These are phyloP conservation scores for Drosophila bocki DNA, from an alignment of 1,140 invertebrate genomes.

Conservation along the genomic window DNA sequence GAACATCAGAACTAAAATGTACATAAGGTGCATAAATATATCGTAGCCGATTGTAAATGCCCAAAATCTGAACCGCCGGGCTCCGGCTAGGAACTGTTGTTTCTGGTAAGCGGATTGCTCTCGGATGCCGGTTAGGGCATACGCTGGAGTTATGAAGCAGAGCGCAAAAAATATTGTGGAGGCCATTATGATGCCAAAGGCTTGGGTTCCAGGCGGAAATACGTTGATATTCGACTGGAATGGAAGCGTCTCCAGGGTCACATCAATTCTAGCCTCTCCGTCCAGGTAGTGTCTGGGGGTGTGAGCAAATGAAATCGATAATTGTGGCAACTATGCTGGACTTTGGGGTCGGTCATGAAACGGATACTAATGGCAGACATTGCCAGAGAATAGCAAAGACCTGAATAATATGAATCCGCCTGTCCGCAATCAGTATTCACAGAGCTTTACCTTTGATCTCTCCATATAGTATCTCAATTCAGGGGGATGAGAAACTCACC, in stretches of 20 bases:
- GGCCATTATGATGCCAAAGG: slow-evolving; percentile 39
- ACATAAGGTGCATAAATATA: fast-evolving
- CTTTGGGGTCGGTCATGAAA: not conserved
- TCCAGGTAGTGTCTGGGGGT: slow-evolving; percentile 32
- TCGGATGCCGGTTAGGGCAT: slow-evolving; percentile 12
- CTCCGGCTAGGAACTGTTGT: slow-evolving; percentile 55
- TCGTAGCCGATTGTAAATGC: not conserved
- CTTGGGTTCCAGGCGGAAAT: slow-evolving; percentile 19
- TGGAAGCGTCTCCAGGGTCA: slow-evolving; percentile 36
- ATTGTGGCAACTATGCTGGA: not conserved
- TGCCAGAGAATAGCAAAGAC: not conserved
- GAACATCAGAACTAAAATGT: not conserved
- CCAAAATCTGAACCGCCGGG: slow-evolving; percentile 7
- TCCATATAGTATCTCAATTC: not conserved
- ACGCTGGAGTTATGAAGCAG: slow-evolving; percentile 26
- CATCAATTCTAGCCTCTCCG: slow-evolving; percentile 59
- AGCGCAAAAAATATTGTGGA: slow-evolving; percentile 36
- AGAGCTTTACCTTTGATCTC: not conserved
- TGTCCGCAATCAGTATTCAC: not conserved
- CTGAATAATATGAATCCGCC: not conserved
- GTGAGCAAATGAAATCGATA: not conserved
- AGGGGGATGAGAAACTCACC: slow-evolving; percentile 23
- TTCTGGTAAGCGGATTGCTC: slow-evolving; percentile 18
- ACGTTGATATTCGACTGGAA: slow-evolving; percentile 37
- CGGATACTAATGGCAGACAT: not conserved